Percentiles rank a stretch among this genome's conserved stretches.
Evolutionary conservation across 2,113 vertebrate genomes (phyloP).

Genomic region (Nycticorax nycticorax): DNA sequence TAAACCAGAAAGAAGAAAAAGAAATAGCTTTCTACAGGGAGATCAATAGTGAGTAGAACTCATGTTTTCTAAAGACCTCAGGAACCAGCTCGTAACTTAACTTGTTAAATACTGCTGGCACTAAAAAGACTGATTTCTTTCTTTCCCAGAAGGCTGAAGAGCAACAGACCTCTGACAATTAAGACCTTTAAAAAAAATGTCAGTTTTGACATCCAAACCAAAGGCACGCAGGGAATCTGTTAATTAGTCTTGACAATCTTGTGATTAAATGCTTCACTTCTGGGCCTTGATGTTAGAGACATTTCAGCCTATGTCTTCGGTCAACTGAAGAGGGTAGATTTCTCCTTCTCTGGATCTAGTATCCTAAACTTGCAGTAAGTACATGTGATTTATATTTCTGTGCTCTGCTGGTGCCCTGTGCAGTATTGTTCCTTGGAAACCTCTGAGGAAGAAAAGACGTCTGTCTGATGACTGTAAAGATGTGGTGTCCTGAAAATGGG

Average conservation of each 20-base stretch:
- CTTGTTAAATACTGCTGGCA: conserved; percentile 13
- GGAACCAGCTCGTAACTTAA: not conserved
- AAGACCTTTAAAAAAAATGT: not conserved
- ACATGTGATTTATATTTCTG: not conserved
- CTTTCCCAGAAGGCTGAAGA: not conserved
- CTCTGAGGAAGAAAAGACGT: not conserved
- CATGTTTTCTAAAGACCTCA: not conserved
- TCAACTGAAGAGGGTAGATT: not conserved
- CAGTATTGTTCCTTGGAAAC: not conserved
- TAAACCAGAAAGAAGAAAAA: not conserved
- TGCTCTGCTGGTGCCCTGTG: not conserved
- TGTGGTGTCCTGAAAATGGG: not conserved
- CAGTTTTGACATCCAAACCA: conserved; percentile 6
- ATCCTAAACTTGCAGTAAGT: not conserved
- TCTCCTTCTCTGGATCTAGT: not conserved
- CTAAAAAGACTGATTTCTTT: not conserved
- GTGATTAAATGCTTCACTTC: not conserved
- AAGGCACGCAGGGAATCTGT: not conserved
- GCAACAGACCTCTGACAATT: not conserved
- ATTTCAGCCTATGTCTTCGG: not conserved
- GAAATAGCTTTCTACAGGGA: conserved; percentile 12
- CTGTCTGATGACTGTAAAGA: not conserved
- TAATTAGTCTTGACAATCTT: not conserved
- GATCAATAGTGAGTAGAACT: conserved; percentile 1
- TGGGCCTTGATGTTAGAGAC: not conserved